phyloP scores from a whole-genome alignment of 2,888 invertebrate species.

The Zaprionus bogoriensis region DNA sequence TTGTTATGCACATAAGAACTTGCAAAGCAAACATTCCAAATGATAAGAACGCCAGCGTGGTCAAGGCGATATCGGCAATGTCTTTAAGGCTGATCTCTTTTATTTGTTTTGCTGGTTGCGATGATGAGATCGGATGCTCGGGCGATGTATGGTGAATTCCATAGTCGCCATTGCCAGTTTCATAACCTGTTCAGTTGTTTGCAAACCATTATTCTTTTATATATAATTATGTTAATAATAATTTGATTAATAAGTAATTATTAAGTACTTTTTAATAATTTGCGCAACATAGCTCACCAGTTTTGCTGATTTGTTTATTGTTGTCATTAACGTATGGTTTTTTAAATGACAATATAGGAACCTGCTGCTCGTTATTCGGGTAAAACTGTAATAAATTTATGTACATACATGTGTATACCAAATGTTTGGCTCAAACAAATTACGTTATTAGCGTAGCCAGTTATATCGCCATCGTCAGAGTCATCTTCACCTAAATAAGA shows the following conservation, averaged over 20 bases:
- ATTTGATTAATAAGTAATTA: too few relatives aligned
- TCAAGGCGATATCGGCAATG: slow-evolving; percentile 91
- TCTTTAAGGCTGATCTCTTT: slow-evolving; percentile 87
- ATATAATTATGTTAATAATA: too few relatives aligned
- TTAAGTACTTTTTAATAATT: too few relatives aligned
- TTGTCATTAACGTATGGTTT: not conserved
- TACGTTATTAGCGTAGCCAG: slow-evolving; percentile 82
- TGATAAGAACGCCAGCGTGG: slow-evolving; percentile 90
- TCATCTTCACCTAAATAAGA: slow-evolving; percentile 82
- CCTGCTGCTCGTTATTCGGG: not conserved
- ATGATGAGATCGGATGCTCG: slow-evolving; percentile 11
- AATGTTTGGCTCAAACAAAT: not conserved
- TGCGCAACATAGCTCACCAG: too few relatives aligned
- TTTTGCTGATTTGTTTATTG: slow-evolving; percentile 23
- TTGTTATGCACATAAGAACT: slow-evolving; percentile 89
- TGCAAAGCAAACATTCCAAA: slow-evolving; percentile 92
- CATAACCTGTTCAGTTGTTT: slow-evolving; percentile 67
- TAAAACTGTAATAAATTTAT: slow-evolving; percentile 4
- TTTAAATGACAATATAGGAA: slow-evolving; percentile 3
- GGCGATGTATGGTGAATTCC: slow-evolving; percentile 22
- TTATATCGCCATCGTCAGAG: slow-evolving; percentile 86
- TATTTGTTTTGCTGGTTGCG: slow-evolving; percentile 40
- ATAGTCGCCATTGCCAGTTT: slow-evolving; percentile 48
- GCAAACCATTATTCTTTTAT: too few relatives aligned
- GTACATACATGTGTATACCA: not conserved